phyloP scores from a whole-genome alignment of 2,888 invertebrate species.

The Electrophaes corylata region DNA sequence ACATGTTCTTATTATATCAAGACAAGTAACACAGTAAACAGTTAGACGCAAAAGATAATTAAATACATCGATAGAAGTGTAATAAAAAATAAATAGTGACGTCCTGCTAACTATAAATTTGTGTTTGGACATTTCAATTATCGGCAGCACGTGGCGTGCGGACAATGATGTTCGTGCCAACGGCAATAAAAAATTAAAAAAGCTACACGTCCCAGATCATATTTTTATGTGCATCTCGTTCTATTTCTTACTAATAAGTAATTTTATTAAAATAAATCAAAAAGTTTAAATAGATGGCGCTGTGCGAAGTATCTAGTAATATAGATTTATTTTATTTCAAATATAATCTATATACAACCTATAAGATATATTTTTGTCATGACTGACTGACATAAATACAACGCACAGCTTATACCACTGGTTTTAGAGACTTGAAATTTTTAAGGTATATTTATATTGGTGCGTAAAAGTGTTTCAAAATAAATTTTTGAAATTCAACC shows the following conservation, averaged over 20 bases:
- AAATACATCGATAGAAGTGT: conserved; percentile 47
- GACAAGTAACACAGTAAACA: conserved; percentile 11
- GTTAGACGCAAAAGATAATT: conserved; percentile 31
- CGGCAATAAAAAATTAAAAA: conserved; percentile 73
- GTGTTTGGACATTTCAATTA: conserved; percentile 83
- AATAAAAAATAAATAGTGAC: conserved; percentile 69
- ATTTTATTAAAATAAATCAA: too few species aligned
- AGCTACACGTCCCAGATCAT: conserved; percentile 48
- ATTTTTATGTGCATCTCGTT: conserved; percentile 56
- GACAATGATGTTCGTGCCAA: conserved; percentile 78
- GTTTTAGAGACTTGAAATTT: too few species aligned
- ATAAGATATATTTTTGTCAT: too few species aligned
- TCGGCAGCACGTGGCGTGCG: conserved; percentile 79
- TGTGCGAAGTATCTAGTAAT: too few species aligned
- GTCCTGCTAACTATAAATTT: conserved; percentile 75
- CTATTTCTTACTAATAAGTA: conserved; percentile 34
- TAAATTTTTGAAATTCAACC: too few species aligned
- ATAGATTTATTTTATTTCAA: too few species aligned
- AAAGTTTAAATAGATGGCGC: too few species aligned
- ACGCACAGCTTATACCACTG: too few species aligned
- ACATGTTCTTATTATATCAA: conserved; percentile 17
- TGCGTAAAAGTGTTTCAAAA: too few species aligned
- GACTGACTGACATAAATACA: too few species aligned
- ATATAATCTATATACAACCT: too few species aligned
- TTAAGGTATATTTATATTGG: too few species aligned